Base-by-base conservation (phyloP, 2,888 invertebrate species). In the Agrenia bidenticulata region DNA sequence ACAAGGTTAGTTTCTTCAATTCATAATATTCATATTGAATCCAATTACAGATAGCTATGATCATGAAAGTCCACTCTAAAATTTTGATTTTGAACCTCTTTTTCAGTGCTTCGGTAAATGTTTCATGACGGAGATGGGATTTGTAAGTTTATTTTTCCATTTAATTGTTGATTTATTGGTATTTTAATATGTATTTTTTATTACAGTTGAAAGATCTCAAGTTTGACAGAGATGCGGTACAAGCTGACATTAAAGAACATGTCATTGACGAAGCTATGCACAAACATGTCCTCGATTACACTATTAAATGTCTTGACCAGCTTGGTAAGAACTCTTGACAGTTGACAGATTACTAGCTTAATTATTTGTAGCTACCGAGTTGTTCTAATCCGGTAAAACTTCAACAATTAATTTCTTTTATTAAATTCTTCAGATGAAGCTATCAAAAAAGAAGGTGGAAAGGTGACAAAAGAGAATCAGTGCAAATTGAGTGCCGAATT, bases 41-140 rank as follows among this genome's bases (percentile, higher is more conserved):
- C 11, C 27, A 9, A 17, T 55, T 55, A n/a, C n/a, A n/a, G n/a
- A n/a, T n/a, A n/a, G n/a, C n/a, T n/a, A n/a, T n/a, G n/a, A n/a
- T n/a, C n/a, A n/a, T n/a, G n/a, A n/a, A n/a, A n/a, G n/a, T n/a
- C n/a, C n/a, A n/a, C n/a, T n/a, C n/a, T n/a, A n/a, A n/a, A n/a
- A n/a, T n/a, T n/a, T n/a, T n/a, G n/a, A n/a, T 32, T 32, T 11
- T 55, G 21, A 27, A 32, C 7, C 2, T 27, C 17, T 32, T 50
- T 41, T 64, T 42, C 41, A 69, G 69, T 69, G 69, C 37, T 69
- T 63, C 55, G 66, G 60, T 39, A 66, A 69, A 54, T 69, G 69
- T 19, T 64, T 69, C 21, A 54, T 69, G 37, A 21, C 53, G 23
- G 66, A 66, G 23, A 55, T 69, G 54, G 63, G 63, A 51, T 57